Base-by-base conservation (phyloP, 2,113 vertebrate species). In the Tetrao urogallus region DNA sequence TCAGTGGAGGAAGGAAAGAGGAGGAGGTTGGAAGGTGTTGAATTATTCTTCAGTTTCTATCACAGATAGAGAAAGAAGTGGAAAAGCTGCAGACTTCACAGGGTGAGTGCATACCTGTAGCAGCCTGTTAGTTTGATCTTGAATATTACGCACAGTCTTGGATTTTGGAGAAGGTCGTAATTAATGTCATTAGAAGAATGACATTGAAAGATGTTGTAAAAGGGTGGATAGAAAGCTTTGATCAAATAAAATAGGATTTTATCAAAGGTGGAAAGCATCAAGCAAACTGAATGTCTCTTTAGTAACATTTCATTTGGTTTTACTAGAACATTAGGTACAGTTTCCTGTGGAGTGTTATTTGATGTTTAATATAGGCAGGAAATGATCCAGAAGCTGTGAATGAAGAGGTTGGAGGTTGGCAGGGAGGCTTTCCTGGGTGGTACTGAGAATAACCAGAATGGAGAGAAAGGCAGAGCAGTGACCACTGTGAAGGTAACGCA, bases 341-440 rank as follows among this genome's bases (percentile, higher is more conserved):
- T 71, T 93, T 92, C 47, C 69, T 77, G 0, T 38, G 27, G 28
- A 40, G 28, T 38, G 79, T 88, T 76, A 18, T 91, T 70, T 95
- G 83, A 78, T 93, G 65, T 89, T 83, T 83, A 22, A 63, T 54
- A 57, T 17, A 71, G 86, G 73, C 73, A 88, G 65, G 42, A 84
- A 58, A 40, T 43, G n/a, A 54, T 50, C 43, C 8, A 13, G 42
- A 38, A 82, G 45, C 19, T 50, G 60, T 22, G 72, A 67, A 34
- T 32, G 28, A 50, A 1, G 24, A 32, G 43, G 30, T 30, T 45
- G 45, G 60, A 66, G 32, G 32, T 11, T 73, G 72, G 21, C 36
- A 27, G 40, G 30, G 24, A 60, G 34, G 12, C 34, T 94, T 72
- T 77, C 32, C 34, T 89, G 74, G 16, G 6, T 32, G 42, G 2